Percentiles rank a stretch among this genome's conserved stretches.
Evolutionary conservation across 2,113 vertebrate genomes (phyloP).

Genomic region (Formicarius rufipectus): DNA sequence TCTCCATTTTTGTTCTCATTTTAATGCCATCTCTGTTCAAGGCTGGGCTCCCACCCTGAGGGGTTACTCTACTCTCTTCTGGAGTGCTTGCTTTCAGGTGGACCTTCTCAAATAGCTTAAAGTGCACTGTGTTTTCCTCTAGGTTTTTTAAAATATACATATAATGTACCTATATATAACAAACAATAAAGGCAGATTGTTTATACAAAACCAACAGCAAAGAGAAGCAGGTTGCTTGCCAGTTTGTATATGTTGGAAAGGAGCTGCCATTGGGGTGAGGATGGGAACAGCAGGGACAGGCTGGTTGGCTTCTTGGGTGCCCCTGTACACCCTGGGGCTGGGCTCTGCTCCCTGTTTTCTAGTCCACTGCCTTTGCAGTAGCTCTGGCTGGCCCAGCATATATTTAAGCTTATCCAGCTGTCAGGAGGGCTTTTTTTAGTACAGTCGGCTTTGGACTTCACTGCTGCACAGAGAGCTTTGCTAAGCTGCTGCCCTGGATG

Average conservation of each 20-base stretch:
- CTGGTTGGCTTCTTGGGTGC: not conserved
- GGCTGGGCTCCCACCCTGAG: not conserved
- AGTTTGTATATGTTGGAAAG: not conserved
- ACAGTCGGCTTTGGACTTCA: not conserved
- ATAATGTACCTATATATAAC: not conserved
- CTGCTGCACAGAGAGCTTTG: accelerated
- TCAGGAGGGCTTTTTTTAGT: conserved; percentile 55
- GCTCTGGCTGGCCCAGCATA: not conserved
- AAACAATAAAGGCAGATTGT: conserved; percentile 48
- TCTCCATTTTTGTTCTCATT: not conserved
- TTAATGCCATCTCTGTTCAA: not conserved
- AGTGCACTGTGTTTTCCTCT: not conserved
- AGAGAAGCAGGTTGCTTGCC: not conserved
- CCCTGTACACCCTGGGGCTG: not conserved
- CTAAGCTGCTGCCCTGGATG: conserved; percentile 20
- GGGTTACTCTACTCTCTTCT: not conserved
- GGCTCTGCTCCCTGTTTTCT: not conserved
- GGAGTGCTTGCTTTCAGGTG: conserved; percentile 41
- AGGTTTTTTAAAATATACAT: conserved; percentile 21
- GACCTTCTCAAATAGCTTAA: conserved; percentile 39
- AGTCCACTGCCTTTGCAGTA: not conserved
- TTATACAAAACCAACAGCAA: conserved; percentile 21
- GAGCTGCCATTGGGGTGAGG: not conserved
- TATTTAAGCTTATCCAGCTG: conserved; percentile 52
- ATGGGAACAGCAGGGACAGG: not conserved